Conservation (phyloP, 1,140 invertebrate genomes). For the Liolophura sinensis region DNA sequence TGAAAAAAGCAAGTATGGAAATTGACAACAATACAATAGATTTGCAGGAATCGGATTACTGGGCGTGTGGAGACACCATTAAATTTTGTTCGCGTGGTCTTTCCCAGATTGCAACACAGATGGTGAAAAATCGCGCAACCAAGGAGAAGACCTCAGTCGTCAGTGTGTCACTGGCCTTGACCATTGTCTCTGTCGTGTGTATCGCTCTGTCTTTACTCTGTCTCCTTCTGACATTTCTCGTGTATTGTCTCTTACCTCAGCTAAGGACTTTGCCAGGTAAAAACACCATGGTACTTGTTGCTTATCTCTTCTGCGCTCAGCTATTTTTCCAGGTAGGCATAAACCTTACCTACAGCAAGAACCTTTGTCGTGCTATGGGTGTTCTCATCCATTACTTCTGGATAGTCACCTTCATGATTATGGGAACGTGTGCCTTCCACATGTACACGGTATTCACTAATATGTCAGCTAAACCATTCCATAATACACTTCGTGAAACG, state of each 20-base stretch:
- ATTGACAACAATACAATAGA: no score
- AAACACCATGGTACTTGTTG: conserved; percentile 33
- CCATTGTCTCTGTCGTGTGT: conserved; percentile 14
- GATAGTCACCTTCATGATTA: conserved; percentile 91
- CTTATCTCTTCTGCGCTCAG: conserved; percentile 32
- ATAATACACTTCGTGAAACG: neutral
- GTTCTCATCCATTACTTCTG: conserved; percentile 88
- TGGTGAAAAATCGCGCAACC: no score
- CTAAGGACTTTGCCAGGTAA: conserved; percentile 36
- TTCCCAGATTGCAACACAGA: no score
- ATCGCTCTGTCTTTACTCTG: conserved; percentile 26
- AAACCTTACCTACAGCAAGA: neutral
- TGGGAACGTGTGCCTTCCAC: conserved; percentile 82
- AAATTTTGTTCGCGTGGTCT: no score
- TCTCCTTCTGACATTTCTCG: conserved; percentile 29
- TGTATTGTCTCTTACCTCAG: conserved; percentile 26
- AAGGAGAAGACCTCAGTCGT: no score
- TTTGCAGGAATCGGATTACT: no score
- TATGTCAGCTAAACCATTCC: neutral
- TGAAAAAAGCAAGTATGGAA: no score
- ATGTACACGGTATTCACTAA: conserved; percentile 61
- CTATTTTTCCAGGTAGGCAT: neutral
- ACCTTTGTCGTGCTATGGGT: conserved; percentile 64
- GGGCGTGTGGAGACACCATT: no score
- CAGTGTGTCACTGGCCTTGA: neutral